phyloP scores from a whole-genome alignment of 1,140 invertebrate genomes.

The Lordiphosa mommai region DNA sequence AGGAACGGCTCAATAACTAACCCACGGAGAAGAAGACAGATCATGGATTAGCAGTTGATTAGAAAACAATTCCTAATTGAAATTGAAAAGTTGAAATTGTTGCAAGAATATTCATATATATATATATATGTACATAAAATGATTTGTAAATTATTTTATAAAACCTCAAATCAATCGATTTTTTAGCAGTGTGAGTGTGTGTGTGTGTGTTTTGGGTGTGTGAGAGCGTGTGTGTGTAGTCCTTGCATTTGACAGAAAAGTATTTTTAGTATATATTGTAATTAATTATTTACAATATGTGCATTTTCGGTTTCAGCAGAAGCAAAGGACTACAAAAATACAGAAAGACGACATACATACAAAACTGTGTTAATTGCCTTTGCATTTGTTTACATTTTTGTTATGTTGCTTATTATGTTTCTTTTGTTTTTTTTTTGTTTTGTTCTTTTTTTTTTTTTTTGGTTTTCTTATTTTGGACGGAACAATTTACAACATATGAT shows the following conservation, averaged over 20 bases:
- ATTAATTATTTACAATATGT: not conserved
- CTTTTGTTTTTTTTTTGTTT: constrained; percentile 10
- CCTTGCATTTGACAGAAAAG: constrained; percentile 24
- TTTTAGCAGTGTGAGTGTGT: not conserved
- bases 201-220: not conserved
- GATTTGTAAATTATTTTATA: too few species aligned
- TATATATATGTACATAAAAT: too few species aligned
- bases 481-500: constrained; percentile 78
- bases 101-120: too few species aligned
- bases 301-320: too few species aligned
- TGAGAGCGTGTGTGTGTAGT: constrained; percentile 19
- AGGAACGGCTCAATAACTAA: too few species aligned
- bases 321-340: constrained; percentile 19
- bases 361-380: constrained; percentile 11
- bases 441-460: constrained; percentile 18
- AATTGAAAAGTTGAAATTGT: too few species aligned
- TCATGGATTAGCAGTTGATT: too few species aligned
- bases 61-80: too few species aligned
- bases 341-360: constrained; percentile 20
- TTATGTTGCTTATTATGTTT: constrained; percentile 19
- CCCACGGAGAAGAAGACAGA: too few species aligned
- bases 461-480: constrained; percentile 62
- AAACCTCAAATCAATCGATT: too few species aligned
- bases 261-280: not conserved
- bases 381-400: constrained; percentile 28